phyloP scores from a whole-genome alignment of 2,888 invertebrate genomes.

The Calephelis perditalis region DNA sequence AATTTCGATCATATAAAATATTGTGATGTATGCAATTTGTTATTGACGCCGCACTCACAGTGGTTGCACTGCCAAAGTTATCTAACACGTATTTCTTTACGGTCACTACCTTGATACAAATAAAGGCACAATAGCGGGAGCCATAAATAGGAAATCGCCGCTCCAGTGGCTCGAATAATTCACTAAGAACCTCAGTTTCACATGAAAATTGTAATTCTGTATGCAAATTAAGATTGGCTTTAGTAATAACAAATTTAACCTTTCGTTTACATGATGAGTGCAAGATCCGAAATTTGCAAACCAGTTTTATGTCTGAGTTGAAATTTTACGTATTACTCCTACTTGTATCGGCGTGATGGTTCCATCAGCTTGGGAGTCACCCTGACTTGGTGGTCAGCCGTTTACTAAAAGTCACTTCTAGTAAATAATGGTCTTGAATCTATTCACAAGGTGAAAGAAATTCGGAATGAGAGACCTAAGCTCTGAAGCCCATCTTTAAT shows the following conservation, averaged over 20 bases:
- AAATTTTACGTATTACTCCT: no score
- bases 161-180: constrained; percentile 73
- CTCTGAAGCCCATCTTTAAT: no score
- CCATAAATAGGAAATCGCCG: constrained; percentile 70
- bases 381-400: no score
- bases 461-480: no score
- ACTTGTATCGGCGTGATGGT: no score
- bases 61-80: constrained; percentile 37
- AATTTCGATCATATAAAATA: no score
- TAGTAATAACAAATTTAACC: constrained; percentile 36
- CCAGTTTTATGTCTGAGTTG: no score
- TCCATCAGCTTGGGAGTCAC: no score
- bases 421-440: no score
- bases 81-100: constrained; percentile 56
- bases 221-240: constrained; percentile 63
- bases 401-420: no score
- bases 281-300: neutral
- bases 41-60: constrained; percentile 13
- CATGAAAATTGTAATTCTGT: constrained; percentile 70
- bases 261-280: constrained; percentile 19
- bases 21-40: neutral
- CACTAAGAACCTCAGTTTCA: constrained; percentile 62
- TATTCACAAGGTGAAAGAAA: no score
- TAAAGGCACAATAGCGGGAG: constrained; percentile 63
- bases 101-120: constrained; percentile 63